Evolutionary conservation across 2,888 invertebrate species (phyloP).

Genomic region (Exocentrus adspersus): DNA sequence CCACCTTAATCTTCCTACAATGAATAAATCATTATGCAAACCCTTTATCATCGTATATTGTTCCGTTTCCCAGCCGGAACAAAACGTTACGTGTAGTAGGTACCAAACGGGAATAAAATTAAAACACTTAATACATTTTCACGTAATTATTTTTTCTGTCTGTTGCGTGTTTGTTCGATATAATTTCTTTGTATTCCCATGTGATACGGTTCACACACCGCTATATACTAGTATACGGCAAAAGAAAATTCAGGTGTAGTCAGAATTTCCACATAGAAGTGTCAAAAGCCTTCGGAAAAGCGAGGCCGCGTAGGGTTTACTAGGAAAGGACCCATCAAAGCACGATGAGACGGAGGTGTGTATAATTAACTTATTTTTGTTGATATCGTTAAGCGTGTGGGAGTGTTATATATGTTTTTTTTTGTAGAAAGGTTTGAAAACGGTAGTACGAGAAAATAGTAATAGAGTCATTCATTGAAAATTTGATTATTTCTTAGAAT

Average conservation of each 20-base stretch:
- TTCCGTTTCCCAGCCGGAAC: background rate
- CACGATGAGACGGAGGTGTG: slow-evolving; percentile 13
- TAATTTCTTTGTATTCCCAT: slow-evolving; percentile 33
- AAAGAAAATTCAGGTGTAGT: slow-evolving; percentile 15
- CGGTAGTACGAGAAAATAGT: too few relatives aligned
- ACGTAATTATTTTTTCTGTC: slow-evolving; percentile 28
- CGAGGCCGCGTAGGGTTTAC: background rate
- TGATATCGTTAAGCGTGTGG: slow-evolving; percentile 11
- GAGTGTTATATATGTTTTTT: too few relatives aligned
- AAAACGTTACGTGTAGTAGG: background rate
- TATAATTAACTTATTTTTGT: background rate
- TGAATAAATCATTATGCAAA: too few relatives aligned
- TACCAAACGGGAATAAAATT: slow-evolving; percentile 8
- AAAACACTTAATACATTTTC: slow-evolving; percentile 15
- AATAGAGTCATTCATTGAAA: too few relatives aligned
- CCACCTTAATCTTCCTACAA: too few relatives aligned
- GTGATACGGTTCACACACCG: slow-evolving; percentile 35
- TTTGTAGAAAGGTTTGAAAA: too few relatives aligned
- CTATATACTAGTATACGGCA: too few relatives aligned
- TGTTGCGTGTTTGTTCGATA: slow-evolving; percentile 45
- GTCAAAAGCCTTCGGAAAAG: slow-evolving; percentile 6
- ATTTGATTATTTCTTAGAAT: too few relatives aligned
- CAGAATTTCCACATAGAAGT: slow-evolving; percentile 11
- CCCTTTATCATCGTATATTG: too few relatives aligned
- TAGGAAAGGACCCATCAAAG: background rate